Conservation (phyloP, 1,140 invertebrate genomes). For the Calliopsis andreniformis region DNA sequence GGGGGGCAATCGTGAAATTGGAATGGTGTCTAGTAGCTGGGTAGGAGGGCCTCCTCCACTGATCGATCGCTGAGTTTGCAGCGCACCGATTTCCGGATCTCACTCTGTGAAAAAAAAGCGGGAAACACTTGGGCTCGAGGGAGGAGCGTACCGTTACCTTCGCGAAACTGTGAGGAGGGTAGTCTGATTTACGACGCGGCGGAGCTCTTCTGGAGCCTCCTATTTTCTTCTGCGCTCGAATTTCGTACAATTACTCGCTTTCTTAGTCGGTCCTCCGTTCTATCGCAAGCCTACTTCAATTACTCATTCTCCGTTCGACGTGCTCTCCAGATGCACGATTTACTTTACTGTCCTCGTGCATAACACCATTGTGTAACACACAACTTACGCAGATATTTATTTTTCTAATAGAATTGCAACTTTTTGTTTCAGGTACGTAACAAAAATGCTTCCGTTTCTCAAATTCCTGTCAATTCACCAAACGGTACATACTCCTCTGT, state of each 20-base stretch:
- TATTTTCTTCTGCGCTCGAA: constrained; percentile 27
- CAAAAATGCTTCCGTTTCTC: background rate
- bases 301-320: constrained; percentile 18
- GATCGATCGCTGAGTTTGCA: constrained; percentile 50
- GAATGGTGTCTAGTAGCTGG: constrained; percentile 38
- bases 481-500: background rate
- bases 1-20: constrained; percentile 58
- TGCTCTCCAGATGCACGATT: background rate
- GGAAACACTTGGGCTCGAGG: constrained; percentile 37
- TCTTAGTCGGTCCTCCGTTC: too few species aligned
- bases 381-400: too few species aligned
- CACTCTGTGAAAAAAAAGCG: constrained; percentile 38
- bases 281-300: constrained; percentile 28
- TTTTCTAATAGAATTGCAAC: background rate
- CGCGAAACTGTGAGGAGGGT: constrained; percentile 67
- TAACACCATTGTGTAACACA: too few species aligned
- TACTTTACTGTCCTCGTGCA: background rate
- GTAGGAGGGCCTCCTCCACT: constrained; percentile 48
- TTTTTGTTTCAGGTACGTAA: constrained; percentile 58
- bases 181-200: constrained; percentile 68
- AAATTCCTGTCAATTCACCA: background rate
- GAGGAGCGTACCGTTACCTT: constrained; percentile 14
- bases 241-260: constrained; percentile 46
- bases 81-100: constrained; percentile 48
- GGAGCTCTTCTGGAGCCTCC: constrained; percentile 23